A percentile compares a stretch with the other conserved stretches of the same genome.
phyloP scores from a whole-genome alignment of 2,797 vertebrate species.

The Pantherophis vulpinus region DNA sequence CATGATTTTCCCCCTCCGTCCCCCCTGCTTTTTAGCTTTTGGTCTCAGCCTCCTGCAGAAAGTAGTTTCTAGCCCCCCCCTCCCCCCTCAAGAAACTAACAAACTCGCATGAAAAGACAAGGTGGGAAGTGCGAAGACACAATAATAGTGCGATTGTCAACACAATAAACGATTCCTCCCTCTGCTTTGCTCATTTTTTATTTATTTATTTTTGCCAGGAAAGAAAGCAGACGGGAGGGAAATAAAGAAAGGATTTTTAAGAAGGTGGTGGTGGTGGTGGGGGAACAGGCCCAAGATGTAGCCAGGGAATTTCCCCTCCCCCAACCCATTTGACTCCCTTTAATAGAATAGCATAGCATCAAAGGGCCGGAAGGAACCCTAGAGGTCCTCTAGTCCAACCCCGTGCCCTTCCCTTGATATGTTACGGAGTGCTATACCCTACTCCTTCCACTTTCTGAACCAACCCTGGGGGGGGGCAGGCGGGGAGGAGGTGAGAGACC shows the following conservation, averaged over 20 bases:
- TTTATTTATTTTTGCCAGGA: background rate
- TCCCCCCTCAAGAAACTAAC: background rate
- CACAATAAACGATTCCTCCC: background rate
- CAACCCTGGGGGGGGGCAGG: background rate
- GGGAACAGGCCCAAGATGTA: background rate
- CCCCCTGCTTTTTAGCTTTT: background rate
- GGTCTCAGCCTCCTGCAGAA: background rate
- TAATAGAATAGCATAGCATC: background rate
- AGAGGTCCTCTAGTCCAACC: background rate
- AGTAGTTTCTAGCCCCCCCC: background rate
- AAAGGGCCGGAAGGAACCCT: background rate
- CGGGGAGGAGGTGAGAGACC: accelerated
- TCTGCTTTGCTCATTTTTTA: background rate
- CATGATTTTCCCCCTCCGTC: accelerated
- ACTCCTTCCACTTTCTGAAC: background rate
- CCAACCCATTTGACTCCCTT: background rate
- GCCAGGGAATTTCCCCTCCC: background rate
- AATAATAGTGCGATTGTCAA: background rate
- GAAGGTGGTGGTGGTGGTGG: too few species aligned
- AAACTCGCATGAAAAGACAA: background rate
- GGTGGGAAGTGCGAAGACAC: background rate
- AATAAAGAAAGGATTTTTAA: background rate
- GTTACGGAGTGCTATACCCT: background rate
- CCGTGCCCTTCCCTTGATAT: background rate
- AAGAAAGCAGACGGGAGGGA: background rate